These are phyloP conservation scores for Calyptomena viridis DNA, from an alignment of 2,113 vertebrate species.

Conservation along the genomic window DNA sequence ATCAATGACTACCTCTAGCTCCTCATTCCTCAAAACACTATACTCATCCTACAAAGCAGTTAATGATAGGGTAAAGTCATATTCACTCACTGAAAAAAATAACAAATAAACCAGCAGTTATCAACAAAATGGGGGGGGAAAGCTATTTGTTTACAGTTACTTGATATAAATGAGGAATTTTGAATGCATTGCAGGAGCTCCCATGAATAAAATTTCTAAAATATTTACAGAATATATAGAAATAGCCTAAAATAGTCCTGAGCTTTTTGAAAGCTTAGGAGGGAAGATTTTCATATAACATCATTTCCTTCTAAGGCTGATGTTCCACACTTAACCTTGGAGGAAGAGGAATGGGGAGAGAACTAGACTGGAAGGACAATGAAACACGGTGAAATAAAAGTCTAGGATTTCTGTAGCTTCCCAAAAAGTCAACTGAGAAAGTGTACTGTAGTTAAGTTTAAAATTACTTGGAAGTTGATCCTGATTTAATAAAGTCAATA, in stretches of 20 bases:
- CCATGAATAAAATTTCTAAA: not conserved
- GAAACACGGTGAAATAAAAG: not conserved
- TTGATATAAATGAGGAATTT: not conserved
- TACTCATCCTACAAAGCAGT: not conserved
- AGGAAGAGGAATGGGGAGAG: not conserved
- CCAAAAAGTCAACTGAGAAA: not conserved
- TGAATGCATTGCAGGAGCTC: not conserved
- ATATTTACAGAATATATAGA: not conserved
- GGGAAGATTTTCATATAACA: not conserved
- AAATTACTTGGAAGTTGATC: not conserved
- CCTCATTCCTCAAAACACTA: not conserved
- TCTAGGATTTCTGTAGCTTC: not conserved
- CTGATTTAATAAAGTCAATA: not conserved
- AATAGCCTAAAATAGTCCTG: not conserved
- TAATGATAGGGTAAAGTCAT: not conserved
- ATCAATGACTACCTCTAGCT: not conserved
- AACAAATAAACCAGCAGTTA: not conserved
- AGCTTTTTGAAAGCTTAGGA: not conserved
- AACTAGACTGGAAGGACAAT: not conserved
- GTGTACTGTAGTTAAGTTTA: not conserved
- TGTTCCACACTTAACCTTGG: not conserved
- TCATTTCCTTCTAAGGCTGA: not conserved
- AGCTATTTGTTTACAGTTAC: not conserved
- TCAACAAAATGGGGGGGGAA: not conserved
- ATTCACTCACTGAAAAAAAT: not conserved